Evolutionary conservation across 2,797 vertebrate species (phyloP).

Genomic region (Cetoscarus ocellatus): DNA sequence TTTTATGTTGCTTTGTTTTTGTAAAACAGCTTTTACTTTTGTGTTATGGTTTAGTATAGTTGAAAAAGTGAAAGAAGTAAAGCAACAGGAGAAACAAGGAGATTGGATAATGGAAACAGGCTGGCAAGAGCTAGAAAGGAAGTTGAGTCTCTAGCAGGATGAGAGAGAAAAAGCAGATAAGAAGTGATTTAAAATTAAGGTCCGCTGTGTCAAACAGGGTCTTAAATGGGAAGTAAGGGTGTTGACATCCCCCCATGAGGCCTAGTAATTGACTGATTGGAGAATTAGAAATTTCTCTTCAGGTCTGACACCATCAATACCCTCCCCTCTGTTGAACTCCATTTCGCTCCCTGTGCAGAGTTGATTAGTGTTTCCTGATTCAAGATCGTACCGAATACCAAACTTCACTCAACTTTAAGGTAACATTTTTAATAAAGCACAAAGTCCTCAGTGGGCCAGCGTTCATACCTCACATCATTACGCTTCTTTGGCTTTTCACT

Average conservation of each 20-base stretch:
- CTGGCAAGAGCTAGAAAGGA: neutral
- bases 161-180: neutral
- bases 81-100: neutral
- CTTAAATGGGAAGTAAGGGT: conserved; percentile 31
- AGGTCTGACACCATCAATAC: conserved; percentile 45
- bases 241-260: conserved; percentile 23
- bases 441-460: conserved; percentile 7
- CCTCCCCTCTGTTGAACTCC: conserved; percentile 69
- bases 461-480: conserved; percentile 28
- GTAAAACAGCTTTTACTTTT: neutral
- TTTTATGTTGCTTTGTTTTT: neutral
- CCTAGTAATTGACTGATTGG: conserved; percentile 69
- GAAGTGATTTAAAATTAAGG: conserved; percentile 27
- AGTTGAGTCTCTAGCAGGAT: conserved; percentile 1
- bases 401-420: conserved; percentile 47
- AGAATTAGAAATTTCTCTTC: conserved; percentile 50
- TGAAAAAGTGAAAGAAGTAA: neutral
- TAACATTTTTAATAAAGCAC: conserved; percentile 70
- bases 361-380: conserved; percentile 73
- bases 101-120: neutral
- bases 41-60: neutral
- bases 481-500: conserved; percentile 31
- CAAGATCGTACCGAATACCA: conserved; percentile 32
- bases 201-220: conserved; percentile 33
- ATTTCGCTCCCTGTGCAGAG: conserved; percentile 67